phyloP scores from a whole-genome alignment of 1,140 invertebrate genomes.

The Trichonephila clavata region DNA sequence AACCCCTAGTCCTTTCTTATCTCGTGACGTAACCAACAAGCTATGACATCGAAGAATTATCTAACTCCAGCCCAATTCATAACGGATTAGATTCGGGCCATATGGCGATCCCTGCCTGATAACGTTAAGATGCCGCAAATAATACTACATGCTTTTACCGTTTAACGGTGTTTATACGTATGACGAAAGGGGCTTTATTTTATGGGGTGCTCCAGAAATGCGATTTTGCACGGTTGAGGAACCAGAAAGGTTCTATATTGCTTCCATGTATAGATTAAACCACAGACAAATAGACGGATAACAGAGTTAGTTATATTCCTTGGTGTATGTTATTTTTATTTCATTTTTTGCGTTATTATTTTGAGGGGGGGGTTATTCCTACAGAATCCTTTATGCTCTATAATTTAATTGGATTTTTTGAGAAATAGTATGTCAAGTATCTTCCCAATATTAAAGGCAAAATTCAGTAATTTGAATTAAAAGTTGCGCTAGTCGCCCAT shows the following conservation, averaged over 20 bases:
- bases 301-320: not conserved
- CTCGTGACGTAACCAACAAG: conserved; percentile 42
- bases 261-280: not conserved
- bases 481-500: no score
- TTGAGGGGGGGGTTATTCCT: no score
- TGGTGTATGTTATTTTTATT: not conserved
- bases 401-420: no score
- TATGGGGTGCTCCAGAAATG: not conserved
- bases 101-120: conserved; percentile 50
- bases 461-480: no score
- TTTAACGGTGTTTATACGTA: conserved; percentile 6
- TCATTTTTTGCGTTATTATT: no score
- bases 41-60: conserved; percentile 18
- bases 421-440: no score
- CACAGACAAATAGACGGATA: not conserved
- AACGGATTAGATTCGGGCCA: conserved; percentile 64
- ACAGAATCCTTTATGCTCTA: no score
- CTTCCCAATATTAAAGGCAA: no score
- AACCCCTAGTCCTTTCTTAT: conserved; percentile 13
- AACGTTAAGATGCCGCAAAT: conserved; percentile 10
- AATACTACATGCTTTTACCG: conserved; percentile 16
- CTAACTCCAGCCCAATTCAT: conserved; percentile 38
- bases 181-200: conserved; percentile 26
- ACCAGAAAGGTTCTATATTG: not conserved
- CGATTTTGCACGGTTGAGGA: not conserved